Percentiles rank a stretch among this genome's conserved stretches.
These are phyloP conservation scores for Asbolus verrucosus DNA, from an alignment of 1,140 invertebrate genomes.

Conservation along the genomic window DNA sequence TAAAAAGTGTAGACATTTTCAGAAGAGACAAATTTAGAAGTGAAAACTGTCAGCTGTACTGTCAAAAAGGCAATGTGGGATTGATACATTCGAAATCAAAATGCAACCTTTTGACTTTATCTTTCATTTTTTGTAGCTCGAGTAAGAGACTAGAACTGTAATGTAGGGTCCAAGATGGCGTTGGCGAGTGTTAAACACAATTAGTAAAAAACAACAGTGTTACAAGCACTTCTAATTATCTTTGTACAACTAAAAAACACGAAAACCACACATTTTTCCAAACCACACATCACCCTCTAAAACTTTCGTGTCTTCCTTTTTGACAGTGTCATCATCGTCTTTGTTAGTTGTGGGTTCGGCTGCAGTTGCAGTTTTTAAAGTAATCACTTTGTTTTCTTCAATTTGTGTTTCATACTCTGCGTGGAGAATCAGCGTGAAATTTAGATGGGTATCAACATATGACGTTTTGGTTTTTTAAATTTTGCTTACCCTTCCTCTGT, in stretches of 20 bases:
- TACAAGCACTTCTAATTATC: background rate
- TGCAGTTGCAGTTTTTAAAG: conserved; percentile 13
- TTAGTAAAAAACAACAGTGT: background rate
- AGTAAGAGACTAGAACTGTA: no score
- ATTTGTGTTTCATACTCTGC: conserved; percentile 24
- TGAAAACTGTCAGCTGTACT: no score
- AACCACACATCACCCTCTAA: conserved; percentile 13
- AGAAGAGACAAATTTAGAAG: no score
- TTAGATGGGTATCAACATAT: no score
- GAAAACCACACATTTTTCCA: background rate
- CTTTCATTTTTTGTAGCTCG: no score
- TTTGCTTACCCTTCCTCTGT: no score
- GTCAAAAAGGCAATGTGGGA: no score
- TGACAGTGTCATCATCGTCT: background rate
- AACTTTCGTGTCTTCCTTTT: background rate
- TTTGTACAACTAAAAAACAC: background rate
- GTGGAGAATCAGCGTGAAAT: background rate
- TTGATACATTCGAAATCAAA: no score
- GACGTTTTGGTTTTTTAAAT: background rate
- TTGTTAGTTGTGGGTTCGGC: conserved; percentile 6
- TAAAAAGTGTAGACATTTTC: no score
- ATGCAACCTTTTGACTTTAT: no score
- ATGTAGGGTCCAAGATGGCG: no score
- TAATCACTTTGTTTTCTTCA: conserved; percentile 14
- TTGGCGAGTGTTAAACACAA: no score